Evolutionary conservation across 2,888 invertebrate species (phyloP), one percentile per base, ranked within the genome.

Genomic region (Stenichneumon culpator): DNA sequence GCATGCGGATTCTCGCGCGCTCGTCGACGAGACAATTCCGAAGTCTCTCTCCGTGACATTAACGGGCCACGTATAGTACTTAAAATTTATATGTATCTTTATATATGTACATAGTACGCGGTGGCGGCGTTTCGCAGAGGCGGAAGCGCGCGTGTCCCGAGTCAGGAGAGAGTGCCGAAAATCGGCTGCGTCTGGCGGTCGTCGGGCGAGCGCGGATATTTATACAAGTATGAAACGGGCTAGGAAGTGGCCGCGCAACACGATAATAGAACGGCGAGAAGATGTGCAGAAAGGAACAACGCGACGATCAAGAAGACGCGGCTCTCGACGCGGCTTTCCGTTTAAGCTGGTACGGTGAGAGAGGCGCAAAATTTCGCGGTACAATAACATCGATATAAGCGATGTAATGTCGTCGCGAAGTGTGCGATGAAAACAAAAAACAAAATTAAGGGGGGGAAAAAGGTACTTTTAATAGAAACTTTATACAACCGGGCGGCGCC

Each of bases 401-500:
- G 44, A 47, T 47, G 16, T 0, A 16, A 47, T 0, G 2, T 16
- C 16, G 39, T 39, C 39, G 44, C 14, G 44, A 47, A 47, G 11
- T 57, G 11, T 9, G 4, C 4, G 11, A 19, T 19, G 54, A 11
- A 22, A 47, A 73, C 5, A 25, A 36, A 25, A 36, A 19, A 54
- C 54, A 32, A 54, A 57, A 32, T 52, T 28, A 78, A 63, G 9
- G 69, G 54, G 73, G 16, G 36, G 54, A 74, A 63, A 63, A 39
- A 52, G 9, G 63, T 54, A 79, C 82, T 85, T 85, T 79, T 82
- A 82, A 85, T 82, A 85, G 85, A 85, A 47, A 82, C 79, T 79
- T 79, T 82, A 82, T 75, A 85, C 67, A 82, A 79, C 67, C 79
- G 79, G 54, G 22, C 63, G 82, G 79, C 70, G 85, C 82, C 82